Base-by-base conservation (phyloP, 2,113 vertebrate species). In the Stomatorhinus ivindoensis region DNA sequence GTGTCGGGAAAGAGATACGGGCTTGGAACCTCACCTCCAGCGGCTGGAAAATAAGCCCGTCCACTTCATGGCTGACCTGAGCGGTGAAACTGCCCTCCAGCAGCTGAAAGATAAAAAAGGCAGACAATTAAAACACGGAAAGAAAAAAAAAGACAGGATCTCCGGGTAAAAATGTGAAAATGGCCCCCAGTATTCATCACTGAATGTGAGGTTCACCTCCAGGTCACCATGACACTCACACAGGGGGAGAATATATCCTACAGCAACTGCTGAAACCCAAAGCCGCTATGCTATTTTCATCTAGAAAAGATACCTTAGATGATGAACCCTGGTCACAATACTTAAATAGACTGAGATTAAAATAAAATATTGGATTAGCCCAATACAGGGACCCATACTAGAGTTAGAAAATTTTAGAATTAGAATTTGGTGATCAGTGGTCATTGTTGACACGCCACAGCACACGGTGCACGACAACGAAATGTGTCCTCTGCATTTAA, bases 1-100 rank as follows among this genome's bases (percentile, higher is more conserved):
- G 87, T 39, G 21, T 46, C 31, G 10, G 21, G 27, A 4, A 46
- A 10, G 10, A 48, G 31, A 76, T 17, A 7, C 4, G 31, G 11
- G 11, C 15, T 6, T 42, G 35, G 1, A 19, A 5, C 13, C 98
- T 99, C 97, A 99, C 98, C 95, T 97, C 98, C 65, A 95, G 96
- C 86, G 98, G 98, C 93, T 99, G 98, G 96, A 99, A 99, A 95
- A 99, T 98, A 84, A 99, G 96, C 91, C 98, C 98, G 92, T 99
- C 98, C 86, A 99, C 97, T 96, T 99, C 98, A 86, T 99, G 98
- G 94, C 98, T 98, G 93, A 99, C 98, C 96, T 99, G 98, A 93
- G 97, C 97, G 39, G 97, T 97, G 96, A 99, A 99, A 93, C 95
- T 99, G 95, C 98, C 98, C 95, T 98, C 98, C 92, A 99, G 95